Evolutionary conservation across 2,888 invertebrate species (phyloP).

Genomic region (Scaptomyza flava): DNA sequence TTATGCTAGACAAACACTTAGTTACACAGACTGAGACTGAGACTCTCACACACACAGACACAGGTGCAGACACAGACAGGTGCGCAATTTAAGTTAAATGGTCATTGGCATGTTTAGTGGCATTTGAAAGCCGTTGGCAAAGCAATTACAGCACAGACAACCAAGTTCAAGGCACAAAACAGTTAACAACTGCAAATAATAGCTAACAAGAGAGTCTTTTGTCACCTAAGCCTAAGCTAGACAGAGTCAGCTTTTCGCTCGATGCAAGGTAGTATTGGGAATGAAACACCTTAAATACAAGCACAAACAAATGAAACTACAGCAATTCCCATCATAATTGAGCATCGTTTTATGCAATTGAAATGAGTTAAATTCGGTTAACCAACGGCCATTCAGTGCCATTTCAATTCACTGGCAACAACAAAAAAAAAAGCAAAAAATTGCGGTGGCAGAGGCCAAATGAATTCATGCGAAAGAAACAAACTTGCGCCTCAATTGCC

Average conservation of each 20-base stretch:
- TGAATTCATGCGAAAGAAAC: conserved; percentile 40
- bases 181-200: conserved; percentile 17
- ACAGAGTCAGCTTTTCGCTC: conserved; percentile 15
- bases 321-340: conserved; percentile 30
- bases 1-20: conserved; percentile 23
- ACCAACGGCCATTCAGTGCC: conserved; percentile 61
- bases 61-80: conserved; percentile 16
- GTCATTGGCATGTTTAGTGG: conserved; percentile 67
- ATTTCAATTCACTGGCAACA: conserved; percentile 59
- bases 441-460: conserved; percentile 22
- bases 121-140: conserved; percentile 47
- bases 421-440: neutral
- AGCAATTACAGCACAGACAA: conserved; percentile 41
- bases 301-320: conserved; percentile 6
- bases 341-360: conserved; percentile 58
- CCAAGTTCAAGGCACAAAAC: conserved; percentile 45
- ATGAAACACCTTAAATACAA: neutral
- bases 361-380: conserved; percentile 64
- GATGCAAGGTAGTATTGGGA: neutral
- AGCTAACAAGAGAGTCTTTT: conserved; percentile 19
- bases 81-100: conserved; percentile 51
- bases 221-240: conserved; percentile 24
- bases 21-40: conserved; percentile 18
- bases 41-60: conserved; percentile 3
- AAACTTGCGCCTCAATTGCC: conserved; percentile 46